Conservation (phyloP, 2,888 invertebrate genomes). For the Acleris holmiana region DNA sequence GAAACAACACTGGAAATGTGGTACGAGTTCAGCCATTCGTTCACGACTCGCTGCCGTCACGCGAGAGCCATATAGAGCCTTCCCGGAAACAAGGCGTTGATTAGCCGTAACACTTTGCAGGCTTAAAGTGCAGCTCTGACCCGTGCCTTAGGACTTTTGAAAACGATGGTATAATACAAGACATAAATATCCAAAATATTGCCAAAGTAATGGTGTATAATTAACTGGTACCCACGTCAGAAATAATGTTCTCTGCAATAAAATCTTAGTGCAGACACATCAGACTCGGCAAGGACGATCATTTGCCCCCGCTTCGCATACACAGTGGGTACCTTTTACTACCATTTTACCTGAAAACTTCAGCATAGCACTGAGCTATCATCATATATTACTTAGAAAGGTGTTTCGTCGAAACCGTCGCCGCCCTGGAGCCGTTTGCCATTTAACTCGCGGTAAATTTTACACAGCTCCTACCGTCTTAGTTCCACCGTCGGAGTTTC, state of each 20-base stretch:
- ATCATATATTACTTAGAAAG: slow-evolving; percentile 38
- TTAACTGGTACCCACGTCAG: slow-evolving; percentile 15
- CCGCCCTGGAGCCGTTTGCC: slow-evolving; percentile 33
- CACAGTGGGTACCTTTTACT: slow-evolving; percentile 30
- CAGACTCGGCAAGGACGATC: slow-evolving; percentile 29
- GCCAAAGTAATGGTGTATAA: neutral
- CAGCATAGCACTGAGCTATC: slow-evolving; percentile 34
- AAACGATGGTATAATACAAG: slow-evolving; percentile 3
- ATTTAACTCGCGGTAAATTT: slow-evolving; percentile 37
- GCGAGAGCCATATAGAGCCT: slow-evolving; percentile 59
- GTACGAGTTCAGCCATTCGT: slow-evolving; percentile 22
- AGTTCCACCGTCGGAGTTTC: slow-evolving; percentile 33
- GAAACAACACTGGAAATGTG: slow-evolving; percentile 21
- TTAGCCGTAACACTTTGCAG: slow-evolving; percentile 26
- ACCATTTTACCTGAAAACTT: slow-evolving; percentile 38
- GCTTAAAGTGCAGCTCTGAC: slow-evolving; percentile 7
- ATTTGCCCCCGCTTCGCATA: slow-evolving; percentile 25
- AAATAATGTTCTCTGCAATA: slow-evolving; percentile 21
- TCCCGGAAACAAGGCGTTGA: slow-evolving; percentile 58
- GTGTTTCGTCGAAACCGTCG: slow-evolving; percentile 34
- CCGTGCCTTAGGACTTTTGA: slow-evolving; percentile 9
- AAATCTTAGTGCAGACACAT: slow-evolving; percentile 33
- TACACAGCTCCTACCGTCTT: slow-evolving; percentile 31
- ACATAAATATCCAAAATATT: neutral
- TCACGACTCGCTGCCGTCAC: slow-evolving; percentile 50